These are phyloP conservation scores for Lampris incognitus DNA, from an alignment of 2,113 vertebrate species.

Conservation along the genomic window DNA sequence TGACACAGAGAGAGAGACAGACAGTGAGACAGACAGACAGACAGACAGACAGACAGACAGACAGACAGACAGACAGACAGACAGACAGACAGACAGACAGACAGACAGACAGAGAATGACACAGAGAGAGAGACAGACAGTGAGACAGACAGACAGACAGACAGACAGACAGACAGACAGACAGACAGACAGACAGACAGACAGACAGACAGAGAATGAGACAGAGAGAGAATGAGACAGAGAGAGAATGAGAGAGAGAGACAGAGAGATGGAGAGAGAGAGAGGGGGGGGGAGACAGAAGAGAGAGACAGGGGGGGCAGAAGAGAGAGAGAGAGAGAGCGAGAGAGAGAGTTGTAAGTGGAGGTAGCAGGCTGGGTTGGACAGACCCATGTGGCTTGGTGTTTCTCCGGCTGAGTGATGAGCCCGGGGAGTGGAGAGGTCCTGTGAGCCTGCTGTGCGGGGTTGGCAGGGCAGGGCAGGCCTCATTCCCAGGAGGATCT, in stretches of 20 bases:
- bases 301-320: not conserved
- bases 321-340: constrained; percentile 6
- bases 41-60: not conserved
- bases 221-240: not conserved
- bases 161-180: not conserved
- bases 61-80: too few species aligned
- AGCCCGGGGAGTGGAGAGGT: constrained; percentile 61
- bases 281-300: not conserved
- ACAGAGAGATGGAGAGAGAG: too few species aligned
- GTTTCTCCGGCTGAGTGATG: constrained; percentile 63
- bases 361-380: constrained; percentile 38
- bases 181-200: not conserved
- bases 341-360: constrained; percentile 59
- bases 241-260: too few species aligned
- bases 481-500: constrained; percentile 73
- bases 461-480: constrained; percentile 65
- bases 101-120: too few species aligned
- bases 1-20: not conserved
- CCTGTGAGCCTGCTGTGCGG: constrained; percentile 74
- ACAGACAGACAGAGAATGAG: not conserved
- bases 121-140: not conserved
- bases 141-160: not conserved
- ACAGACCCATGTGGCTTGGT: constrained; percentile 4
- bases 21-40: not conserved
- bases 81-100: not conserved